Percentiles rank a stretch among this genome's conserved stretches.
These are phyloP conservation scores for Sebastes ruberrimus DNA, from an alignment of 2,797 vertebrate species.

Conservation along the genomic window DNA sequence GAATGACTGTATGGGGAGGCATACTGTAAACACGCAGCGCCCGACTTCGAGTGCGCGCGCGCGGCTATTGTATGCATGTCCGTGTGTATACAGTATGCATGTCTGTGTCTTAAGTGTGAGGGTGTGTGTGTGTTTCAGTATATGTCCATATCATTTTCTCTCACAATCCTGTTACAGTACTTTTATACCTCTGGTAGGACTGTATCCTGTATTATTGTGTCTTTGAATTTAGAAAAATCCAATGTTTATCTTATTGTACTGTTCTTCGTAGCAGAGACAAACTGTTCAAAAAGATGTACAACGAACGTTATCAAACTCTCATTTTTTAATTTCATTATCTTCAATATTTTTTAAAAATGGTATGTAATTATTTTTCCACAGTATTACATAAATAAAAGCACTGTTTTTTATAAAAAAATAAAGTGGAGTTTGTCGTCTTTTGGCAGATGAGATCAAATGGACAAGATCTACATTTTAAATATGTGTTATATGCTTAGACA, in stretches of 20 bases:
- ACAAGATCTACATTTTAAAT: too few species aligned
- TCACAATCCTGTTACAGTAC: constrained; percentile 85
- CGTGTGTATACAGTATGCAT: constrained; percentile 50
- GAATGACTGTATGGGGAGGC: constrained; percentile 55
- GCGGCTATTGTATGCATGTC: constrained; percentile 64
- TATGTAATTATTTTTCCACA: constrained; percentile 91
- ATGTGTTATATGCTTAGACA: background rate
- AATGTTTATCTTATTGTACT: constrained; percentile 87
- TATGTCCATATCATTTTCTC: constrained; percentile 82
- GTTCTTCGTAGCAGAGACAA: constrained; percentile 87
- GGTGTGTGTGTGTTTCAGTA: constrained; percentile 62
- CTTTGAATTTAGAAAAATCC: constrained; percentile 84
- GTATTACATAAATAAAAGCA: constrained; percentile 90
- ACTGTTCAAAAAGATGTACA: constrained; percentile 83
- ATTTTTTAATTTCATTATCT: constrained; percentile 86
- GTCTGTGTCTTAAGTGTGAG: constrained; percentile 48
- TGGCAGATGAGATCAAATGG: too few species aligned
- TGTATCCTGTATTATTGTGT: constrained; percentile 88
- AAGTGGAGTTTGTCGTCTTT: background rate
- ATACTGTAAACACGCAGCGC: constrained; percentile 53
- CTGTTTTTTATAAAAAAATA: constrained; percentile 82
- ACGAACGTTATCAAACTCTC: constrained; percentile 83
- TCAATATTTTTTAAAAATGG: constrained; percentile 88
- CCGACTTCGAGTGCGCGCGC: constrained; percentile 33
- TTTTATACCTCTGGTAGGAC: constrained; percentile 89